Percentiles rank a stretch among this genome's conserved stretches.
These are phyloP conservation scores for Scaptomyza flava DNA, from an alignment of 2,888 invertebrate genomes.

Conservation along the genomic window DNA sequence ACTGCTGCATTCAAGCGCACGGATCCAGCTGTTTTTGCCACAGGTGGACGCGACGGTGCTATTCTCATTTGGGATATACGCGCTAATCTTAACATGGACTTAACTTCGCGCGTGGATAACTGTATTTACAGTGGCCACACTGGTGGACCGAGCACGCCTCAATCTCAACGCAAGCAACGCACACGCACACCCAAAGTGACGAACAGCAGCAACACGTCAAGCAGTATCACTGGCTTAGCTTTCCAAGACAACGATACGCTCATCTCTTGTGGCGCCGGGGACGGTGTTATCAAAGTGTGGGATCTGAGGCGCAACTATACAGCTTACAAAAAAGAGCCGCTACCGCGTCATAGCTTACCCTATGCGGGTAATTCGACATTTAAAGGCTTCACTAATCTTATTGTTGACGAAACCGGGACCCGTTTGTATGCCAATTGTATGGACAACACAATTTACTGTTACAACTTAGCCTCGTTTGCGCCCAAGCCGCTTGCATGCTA, in stretches of 20 bases:
- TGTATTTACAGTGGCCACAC: conserved; percentile 86
- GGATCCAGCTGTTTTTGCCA: conserved; percentile 91
- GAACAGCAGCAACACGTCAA: conserved; percentile 86
- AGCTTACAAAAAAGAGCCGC: conserved; percentile 88
- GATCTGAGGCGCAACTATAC: conserved; percentile 93
- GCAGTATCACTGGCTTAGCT: conserved; percentile 92
- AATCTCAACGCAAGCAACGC: conserved; percentile 85
- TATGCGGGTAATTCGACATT: conserved; percentile 89
- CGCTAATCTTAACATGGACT: conserved; percentile 84
- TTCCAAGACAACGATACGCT: conserved; percentile 92
- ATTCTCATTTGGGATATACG: conserved; percentile 94
- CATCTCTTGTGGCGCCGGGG: conserved; percentile 94
- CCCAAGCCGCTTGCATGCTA: conserved; percentile 88
- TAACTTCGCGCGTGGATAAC: conserved; percentile 88
- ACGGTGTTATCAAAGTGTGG: conserved; percentile 94
- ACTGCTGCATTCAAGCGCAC: conserved; percentile 90
- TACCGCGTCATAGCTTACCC: conserved; percentile 89
- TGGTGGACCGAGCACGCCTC: conserved; percentile 85
- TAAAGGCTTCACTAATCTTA: conserved; percentile 91
- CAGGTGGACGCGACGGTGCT: conserved; percentile 94
- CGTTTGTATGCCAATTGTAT: conserved; percentile 94
- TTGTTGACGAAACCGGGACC: conserved; percentile 89
- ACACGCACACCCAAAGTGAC: conserved; percentile 84
- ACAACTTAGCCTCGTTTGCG: conserved; percentile 90
- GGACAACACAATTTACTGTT: conserved; percentile 94